Base-by-base conservation (phyloP, 2,888 invertebrate genomes). In the Pemphredon lugubris region DNA sequence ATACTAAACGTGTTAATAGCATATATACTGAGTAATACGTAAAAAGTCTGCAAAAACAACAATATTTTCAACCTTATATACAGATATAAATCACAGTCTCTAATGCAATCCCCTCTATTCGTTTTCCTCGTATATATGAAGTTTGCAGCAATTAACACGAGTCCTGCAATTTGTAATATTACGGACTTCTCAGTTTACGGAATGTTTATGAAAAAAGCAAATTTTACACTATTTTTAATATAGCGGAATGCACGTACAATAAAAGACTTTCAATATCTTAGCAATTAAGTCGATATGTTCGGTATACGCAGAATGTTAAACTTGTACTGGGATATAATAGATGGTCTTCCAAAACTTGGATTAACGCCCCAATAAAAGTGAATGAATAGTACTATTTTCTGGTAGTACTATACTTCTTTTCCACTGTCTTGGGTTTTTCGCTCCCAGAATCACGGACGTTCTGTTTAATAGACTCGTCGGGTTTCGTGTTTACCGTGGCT, bases 31-130 rank as follows among this genome's bases (percentile, higher is more conserved):
- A 47, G 14, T 5, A 34, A 13, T 39, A 63, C 32, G 57, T 60
- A 57, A 42, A 67, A 66, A 59, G 47, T 77, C 63, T 79, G 40
- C 57, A 67, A 73, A 75, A 80, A 73, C 50, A 74, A 75, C 47
- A 66, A 69, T 59, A 78, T 53, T 77, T 61, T 82, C 64, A 77
- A 82, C 66, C 73, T 78, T 80, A 81, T 83, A 63, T 83, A 83
- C 71, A 84, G 61, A 69, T 72, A 73, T 74, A 74, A 75, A 83
- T 82, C 81, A 84, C 76, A 82, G 73, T 79, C 63, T 51, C 71
- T 73, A 81, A 74, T 51, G 60, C 40, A 73, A 40, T 58, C 63
- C 48, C 39, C 30, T 44, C 47, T 64, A 53, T 65, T 34, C n/a
- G 13, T 44, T 65, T 48, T 48, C 0, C 39, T 11, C 30, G 11